These are phyloP conservation scores for Ageneiosus marmoratus DNA, from an alignment of 2,113 vertebrate species.

Conservation along the genomic window DNA sequence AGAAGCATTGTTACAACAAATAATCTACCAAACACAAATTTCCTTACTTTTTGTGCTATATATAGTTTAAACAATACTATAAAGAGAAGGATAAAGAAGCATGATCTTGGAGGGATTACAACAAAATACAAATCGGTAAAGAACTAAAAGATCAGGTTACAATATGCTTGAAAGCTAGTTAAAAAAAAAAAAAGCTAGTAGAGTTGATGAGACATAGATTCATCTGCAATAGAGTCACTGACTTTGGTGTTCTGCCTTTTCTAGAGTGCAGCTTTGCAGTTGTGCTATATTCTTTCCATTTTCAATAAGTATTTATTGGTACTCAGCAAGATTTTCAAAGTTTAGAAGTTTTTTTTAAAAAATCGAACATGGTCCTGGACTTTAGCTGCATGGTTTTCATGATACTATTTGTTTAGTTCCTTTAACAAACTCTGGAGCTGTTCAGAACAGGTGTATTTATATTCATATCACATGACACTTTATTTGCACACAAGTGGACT, in stretches of 20 bases:
- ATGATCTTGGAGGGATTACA: neutral
- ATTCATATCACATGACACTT: neutral
- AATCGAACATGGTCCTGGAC: neutral
- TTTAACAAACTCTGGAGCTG: neutral
- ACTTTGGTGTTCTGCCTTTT: neutral
- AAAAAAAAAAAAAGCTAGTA: neutral
- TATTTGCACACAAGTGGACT: neutral
- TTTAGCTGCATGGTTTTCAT: neutral
- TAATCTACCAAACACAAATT: too few relatives aligned
- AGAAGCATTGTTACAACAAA: too few relatives aligned
- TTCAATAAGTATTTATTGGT: neutral
- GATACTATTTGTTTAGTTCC: neutral
- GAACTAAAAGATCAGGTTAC: neutral
- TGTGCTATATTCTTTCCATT: neutral
- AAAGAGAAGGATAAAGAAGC: neutral
- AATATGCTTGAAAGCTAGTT: neutral
- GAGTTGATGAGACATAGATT: neutral
- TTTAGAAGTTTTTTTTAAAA: too few relatives aligned
- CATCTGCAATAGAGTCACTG: neutral
- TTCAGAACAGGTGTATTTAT: neutral
- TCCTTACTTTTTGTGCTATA: too few relatives aligned
- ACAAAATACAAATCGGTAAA: neutral
- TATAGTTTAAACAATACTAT: neutral
- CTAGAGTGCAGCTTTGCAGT: neutral
- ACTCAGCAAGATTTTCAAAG: neutral